Evolutionary conservation across 2,113 vertebrate genomes (phyloP).

Genomic region (Pollachius pollachius): DNA sequence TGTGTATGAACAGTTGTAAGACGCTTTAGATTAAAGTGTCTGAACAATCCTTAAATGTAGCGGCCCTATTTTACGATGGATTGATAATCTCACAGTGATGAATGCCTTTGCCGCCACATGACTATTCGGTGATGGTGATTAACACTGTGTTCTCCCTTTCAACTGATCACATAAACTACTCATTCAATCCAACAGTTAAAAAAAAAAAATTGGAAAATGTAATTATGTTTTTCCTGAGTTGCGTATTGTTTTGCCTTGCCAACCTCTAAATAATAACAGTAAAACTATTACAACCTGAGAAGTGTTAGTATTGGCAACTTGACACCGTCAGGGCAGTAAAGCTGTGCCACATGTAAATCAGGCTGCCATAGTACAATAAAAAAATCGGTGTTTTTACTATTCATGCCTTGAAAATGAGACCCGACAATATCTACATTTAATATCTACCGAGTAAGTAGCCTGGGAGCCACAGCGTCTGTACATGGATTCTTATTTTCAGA

Average conservation of each 20-base stretch:
- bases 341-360: slow-evolving; percentile 33
- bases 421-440: slow-evolving; percentile 32
- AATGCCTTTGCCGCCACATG: background rate
- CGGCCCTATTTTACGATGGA: background rate
- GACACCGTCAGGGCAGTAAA: slow-evolving; percentile 54
- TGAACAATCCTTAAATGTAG: too few relatives aligned
- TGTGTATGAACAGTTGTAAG: too few relatives aligned
- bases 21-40: too few relatives aligned
- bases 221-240: slow-evolving; percentile 62
- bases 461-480: slow-evolving; percentile 18
- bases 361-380: slow-evolving; percentile 22
- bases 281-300: slow-evolving; percentile 74
- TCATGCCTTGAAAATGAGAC: slow-evolving; percentile 36
- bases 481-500: slow-evolving; percentile 9
- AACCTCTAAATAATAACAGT: slow-evolving; percentile 72
- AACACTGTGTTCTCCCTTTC: slow-evolving; percentile 47
- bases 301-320: slow-evolving; percentile 69
- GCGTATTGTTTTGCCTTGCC: slow-evolving; percentile 45
- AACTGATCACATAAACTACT: slow-evolving; percentile 58
- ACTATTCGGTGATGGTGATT: background rate
- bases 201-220: slow-evolving; percentile 57
- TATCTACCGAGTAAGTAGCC: slow-evolving; percentile 32
- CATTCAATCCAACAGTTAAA: slow-evolving; percentile 51
- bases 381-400: slow-evolving; percentile 45
- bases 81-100: background rate